Conservation (phyloP, 1,140 invertebrate species). For the Lepidurus apus region DNA sequence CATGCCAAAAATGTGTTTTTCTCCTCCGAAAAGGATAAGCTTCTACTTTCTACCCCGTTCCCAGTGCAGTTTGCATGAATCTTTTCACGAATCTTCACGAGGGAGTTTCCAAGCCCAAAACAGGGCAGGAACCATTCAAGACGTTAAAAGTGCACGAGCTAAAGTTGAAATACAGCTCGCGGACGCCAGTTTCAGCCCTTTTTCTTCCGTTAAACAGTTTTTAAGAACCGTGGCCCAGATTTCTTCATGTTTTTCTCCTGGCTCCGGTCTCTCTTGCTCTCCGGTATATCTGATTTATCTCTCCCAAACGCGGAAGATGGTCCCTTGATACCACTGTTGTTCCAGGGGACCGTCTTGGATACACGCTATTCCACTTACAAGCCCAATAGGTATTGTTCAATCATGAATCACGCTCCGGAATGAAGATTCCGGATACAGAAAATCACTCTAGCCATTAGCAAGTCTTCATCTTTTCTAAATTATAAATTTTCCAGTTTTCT, state of each 20-base stretch:
- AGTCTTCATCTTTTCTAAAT: not conserved
- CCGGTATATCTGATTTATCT: not conserved
- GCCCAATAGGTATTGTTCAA: not conserved
- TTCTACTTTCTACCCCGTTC: not conserved
- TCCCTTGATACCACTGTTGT: constrained; percentile 12
- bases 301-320: not conserved
- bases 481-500: not conserved
- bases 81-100: too few species aligned
- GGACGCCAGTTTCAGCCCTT: too few species aligned
- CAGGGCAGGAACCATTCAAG: not conserved
- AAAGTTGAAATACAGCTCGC: too few species aligned
- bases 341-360: not conserved
- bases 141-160: not conserved
- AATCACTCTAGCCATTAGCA: not conserved
- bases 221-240: not conserved
- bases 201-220: too few species aligned
- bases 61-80: not conserved
- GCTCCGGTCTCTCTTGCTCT: not conserved
- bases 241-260: not conserved
- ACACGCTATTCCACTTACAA: constrained; percentile 14
- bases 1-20: constrained; percentile 2
- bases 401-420: not conserved
- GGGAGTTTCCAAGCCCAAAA: not conserved
- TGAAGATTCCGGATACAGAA: not conserved
- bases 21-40: not conserved